Percentiles rank a stretch among this genome's conserved stretches.
Conservation (phyloP, 2,113 vertebrate genomes). For the Periophthalmodon schlosseri region DNA sequence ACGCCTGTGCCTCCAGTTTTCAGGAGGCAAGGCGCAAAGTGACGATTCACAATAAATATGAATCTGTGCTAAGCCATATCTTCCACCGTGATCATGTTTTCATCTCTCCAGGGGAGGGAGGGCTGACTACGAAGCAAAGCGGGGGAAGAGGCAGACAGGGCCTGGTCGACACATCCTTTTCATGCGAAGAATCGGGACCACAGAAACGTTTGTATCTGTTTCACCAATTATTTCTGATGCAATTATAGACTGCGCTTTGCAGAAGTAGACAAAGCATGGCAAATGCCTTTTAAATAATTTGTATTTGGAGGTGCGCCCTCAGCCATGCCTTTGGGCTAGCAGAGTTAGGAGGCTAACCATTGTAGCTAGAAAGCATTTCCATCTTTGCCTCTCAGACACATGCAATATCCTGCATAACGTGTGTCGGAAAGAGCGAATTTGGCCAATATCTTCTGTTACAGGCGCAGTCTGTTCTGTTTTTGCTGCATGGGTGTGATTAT, state of each 20-base stretch:
- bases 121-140: conserved; percentile 59
- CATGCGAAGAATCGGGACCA: conserved; percentile 63
- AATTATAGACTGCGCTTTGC: fast-evolving
- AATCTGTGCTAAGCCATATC: conserved; percentile 40
- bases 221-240: not conserved
- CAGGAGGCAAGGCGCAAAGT: not conserved
- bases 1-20: not conserved
- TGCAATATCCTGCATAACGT: not conserved
- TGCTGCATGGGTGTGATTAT: not conserved
- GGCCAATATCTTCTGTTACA: not conserved
- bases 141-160: conserved; percentile 58
- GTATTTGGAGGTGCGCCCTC: not conserved
- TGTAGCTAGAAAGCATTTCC: conserved; percentile 26
- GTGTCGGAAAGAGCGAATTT: fast-evolving
- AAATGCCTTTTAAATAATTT: not conserved
- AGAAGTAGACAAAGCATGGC: fast-evolving
- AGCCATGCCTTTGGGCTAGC: conserved; percentile 11
- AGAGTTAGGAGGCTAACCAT: conserved; percentile 37
- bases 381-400: conserved; percentile 6
- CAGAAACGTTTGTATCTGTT: conserved; percentile 62
- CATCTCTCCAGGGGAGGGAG: conserved; percentile 66
- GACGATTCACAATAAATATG: conserved; percentile 1
- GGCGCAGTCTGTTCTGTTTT: not conserved
- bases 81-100: conserved; percentile 63
- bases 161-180: conserved; percentile 71